Conservation (phyloP, 2,113 vertebrate species). For the Scalopus aquaticus region DNA sequence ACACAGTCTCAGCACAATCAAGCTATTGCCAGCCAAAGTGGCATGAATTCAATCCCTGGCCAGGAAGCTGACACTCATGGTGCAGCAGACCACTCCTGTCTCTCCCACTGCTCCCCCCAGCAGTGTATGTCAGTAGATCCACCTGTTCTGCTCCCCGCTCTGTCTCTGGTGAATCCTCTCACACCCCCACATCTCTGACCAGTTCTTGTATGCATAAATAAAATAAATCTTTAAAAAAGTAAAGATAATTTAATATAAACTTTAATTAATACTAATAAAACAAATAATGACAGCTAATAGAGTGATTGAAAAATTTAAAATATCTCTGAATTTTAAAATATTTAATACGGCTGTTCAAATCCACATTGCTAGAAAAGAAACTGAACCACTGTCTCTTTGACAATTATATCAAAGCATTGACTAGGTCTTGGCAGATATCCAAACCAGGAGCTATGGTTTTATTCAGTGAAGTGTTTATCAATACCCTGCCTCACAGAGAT, state of each 20-base stretch:
- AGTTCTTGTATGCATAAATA: background rate
- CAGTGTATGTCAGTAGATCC: too few species aligned
- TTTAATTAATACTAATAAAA: constrained; percentile 62
- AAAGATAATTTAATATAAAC: constrained; percentile 63
- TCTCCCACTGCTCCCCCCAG: too few species aligned
- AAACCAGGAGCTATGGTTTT: background rate
- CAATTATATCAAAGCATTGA: background rate
- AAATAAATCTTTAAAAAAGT: background rate
- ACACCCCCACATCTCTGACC: too few species aligned
- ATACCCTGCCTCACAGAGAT: background rate
- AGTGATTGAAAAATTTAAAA: constrained; percentile 40
- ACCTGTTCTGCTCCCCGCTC: too few species aligned
- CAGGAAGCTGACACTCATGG: too few species aligned
- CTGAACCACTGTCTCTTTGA: rapidly evolving
- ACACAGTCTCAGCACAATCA: too few species aligned
- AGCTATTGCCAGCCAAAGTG: too few species aligned
- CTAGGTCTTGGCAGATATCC: background rate
- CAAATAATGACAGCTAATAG: constrained; percentile 59
- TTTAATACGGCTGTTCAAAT: constrained; percentile 59
- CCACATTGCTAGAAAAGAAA: background rate
- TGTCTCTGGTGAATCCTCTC: too few species aligned
- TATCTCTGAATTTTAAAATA: constrained; percentile 68
- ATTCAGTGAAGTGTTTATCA: background rate
- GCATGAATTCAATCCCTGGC: too few species aligned
- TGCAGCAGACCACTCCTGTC: too few species aligned